Conservation (phyloP, 1,140 invertebrate genomes). For the Hycleus phaleratus region DNA sequence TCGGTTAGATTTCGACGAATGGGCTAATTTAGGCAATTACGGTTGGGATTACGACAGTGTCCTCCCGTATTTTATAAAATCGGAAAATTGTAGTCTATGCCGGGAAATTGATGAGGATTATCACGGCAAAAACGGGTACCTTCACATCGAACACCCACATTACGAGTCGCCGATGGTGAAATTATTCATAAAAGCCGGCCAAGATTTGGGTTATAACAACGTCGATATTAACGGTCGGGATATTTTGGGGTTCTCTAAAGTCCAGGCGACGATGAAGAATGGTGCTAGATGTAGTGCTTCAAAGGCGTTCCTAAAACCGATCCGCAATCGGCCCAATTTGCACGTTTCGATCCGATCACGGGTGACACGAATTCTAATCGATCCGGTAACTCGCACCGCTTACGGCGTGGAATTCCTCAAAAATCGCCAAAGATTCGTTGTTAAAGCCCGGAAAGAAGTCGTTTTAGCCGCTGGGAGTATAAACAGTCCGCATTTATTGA, state of each 20-base stretch:
- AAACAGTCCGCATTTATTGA: conserved; percentile 84
- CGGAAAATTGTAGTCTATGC: conserved; percentile 53
- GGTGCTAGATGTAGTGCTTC: conserved; percentile 62
- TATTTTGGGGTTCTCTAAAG: conserved; percentile 46
- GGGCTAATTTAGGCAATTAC: conserved; percentile 69
- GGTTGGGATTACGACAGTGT: conserved; percentile 85
- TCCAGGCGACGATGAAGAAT: conserved; percentile 59
- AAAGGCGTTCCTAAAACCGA: conserved; percentile 59
- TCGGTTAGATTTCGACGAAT: conserved; percentile 60
- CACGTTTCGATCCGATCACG: conserved; percentile 58
- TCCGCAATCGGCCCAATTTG: conserved; percentile 57
- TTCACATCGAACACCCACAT: conserved; percentile 58
- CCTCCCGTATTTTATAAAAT: conserved; percentile 75
- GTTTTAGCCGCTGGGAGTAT: conserved; percentile 79
- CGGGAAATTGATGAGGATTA: conserved; percentile 34
- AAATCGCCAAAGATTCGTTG: conserved; percentile 59
- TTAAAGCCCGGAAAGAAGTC: conserved; percentile 73
- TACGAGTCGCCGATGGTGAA: conserved; percentile 53
- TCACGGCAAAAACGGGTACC: conserved; percentile 49
- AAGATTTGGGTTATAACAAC: conserved; percentile 61
- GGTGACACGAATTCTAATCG: conserved; percentile 59
- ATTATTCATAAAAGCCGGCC: conserved; percentile 58
- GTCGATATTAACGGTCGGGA: conserved; percentile 55
- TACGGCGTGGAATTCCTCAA: conserved; percentile 66
- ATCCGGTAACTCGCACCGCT: conserved; percentile 51